These are phyloP conservation scores for Masnerella sp. DNA, from an alignment of 2,888 invertebrate species.

Conservation along the genomic window DNA sequence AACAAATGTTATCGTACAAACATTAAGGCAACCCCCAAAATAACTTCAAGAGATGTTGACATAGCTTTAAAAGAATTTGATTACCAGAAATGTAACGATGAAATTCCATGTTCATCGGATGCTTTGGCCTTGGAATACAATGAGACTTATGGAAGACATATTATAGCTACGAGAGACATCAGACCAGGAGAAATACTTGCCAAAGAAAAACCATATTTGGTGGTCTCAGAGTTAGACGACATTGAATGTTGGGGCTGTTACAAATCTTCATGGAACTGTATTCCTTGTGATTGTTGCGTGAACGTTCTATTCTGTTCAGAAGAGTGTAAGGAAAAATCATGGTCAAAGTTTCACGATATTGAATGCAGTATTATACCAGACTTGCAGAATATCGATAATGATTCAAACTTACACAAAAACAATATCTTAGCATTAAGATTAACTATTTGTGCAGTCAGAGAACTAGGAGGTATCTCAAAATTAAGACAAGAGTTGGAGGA, in stretches of 20 bases:
- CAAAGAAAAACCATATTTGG: constrained; percentile 86
- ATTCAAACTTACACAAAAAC: too few species aligned
- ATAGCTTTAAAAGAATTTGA: constrained; percentile 6
- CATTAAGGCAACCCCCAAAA: background rate
- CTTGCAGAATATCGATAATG: too few species aligned
- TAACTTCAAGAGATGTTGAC: constrained; percentile 54
- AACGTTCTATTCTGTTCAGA: constrained; percentile 81
- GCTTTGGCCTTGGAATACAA: constrained; percentile 81
- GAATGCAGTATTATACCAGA: constrained; percentile 16
- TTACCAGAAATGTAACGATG: constrained; percentile 69
- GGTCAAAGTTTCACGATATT: constrained; percentile 3
- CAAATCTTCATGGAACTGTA: constrained; percentile 80
- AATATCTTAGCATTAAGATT: too few species aligned
- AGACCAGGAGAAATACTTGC: constrained; percentile 87
- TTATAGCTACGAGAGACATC: constrained; percentile 76
- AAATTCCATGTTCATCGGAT: constrained; percentile 82
- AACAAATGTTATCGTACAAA: background rate
- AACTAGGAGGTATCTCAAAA: too few species aligned
- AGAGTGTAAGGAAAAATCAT: constrained; percentile 67
- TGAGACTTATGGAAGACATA: constrained; percentile 83
- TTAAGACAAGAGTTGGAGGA: too few species aligned
- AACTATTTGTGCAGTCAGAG: too few species aligned
- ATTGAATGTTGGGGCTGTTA: constrained; percentile 86
- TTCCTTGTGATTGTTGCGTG: constrained; percentile 83
- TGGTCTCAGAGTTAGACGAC: constrained; percentile 79